Evolutionary conservation across 2,113 vertebrate genomes (phyloP), one percentile per base, ranked within the genome.

Genomic region (Sturnus vulgaris): DNA sequence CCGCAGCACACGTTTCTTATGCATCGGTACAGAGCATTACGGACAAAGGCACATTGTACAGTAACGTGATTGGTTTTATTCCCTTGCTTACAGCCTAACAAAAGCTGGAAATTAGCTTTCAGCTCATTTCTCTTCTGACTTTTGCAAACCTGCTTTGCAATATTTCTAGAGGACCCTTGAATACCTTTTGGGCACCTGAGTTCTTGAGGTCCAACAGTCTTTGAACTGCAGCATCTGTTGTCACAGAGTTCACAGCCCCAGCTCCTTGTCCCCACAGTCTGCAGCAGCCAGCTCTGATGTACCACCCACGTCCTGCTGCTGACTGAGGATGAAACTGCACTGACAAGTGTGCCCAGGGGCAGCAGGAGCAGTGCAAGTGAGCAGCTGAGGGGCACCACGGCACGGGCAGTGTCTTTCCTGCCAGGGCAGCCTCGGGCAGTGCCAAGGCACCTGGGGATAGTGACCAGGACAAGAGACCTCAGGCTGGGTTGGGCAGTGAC

Each of bases 401-500:
- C 15, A 55, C 20, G 24, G 25, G 23, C 53, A 86, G 20, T 22
- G 13, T 20, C 2, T 0, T 14, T 63, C n/a, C 52, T 70, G n/a
- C 28, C 47, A 37, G 25, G 39, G 8, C 28, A 87, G 12, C 16
- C 24, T 46, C 0, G 2, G 25, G 55, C 55, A 27, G 20, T 37
- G 46, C 49, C 33, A 24, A 31, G 42, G 39, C 10, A 37, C 7
- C 15, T 24, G 31, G 20, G 22, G 12, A 37, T 3, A n/a, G 37
- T 0, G 0, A 35, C 15, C 24, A 30, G 33, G 18, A 75, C 0
- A 4, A 24, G 15, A n/a, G 4, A 39, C 8, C 3, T 27, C 1
- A 0, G 21, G 10, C 28, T 86, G 27, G 33, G 31, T 17, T 40
- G 23, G 33, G 31, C n/a, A 49, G 31, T 7, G 6, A 2, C 16